These are phyloP conservation scores for Lytechinus variegatus DNA, from an alignment of 35 echinoderm and acorn worm species.

Conservation along the genomic window DNA sequence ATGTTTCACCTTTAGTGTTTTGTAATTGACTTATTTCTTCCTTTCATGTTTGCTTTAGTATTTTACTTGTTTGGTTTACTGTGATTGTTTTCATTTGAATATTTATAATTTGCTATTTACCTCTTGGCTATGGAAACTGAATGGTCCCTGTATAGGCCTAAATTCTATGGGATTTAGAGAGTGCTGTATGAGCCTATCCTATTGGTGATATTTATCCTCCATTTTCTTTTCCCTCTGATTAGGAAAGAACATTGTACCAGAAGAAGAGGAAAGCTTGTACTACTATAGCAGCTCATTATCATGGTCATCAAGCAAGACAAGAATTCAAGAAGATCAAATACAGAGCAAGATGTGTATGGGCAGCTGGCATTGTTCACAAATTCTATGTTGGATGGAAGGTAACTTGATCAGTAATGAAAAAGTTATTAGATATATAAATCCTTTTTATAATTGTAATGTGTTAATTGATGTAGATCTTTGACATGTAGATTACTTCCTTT, in stretches of 20 bases:
- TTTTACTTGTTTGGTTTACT: too few relatives aligned
- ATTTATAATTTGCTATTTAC: too few relatives aligned
- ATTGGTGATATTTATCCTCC: not conserved
- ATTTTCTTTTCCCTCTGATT: not conserved
- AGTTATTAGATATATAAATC: not conserved
- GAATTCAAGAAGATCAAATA: constrained; percentile 82
- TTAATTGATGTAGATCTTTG: too few relatives aligned
- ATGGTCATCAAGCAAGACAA: constrained; percentile 78
- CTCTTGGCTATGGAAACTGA: too few relatives aligned
- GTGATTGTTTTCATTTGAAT: too few relatives aligned
- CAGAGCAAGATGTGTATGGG: constrained; percentile 80
- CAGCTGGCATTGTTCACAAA: constrained; percentile 86
- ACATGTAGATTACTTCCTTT: too few relatives aligned
- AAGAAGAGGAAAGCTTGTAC: constrained; percentile 66
- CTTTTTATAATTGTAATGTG: not conserved
- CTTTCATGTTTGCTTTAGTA: too few relatives aligned
- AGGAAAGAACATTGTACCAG: constrained; percentile 81
- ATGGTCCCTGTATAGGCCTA: too few relatives aligned
- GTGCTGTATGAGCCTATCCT: too few relatives aligned
- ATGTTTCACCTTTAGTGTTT: too few relatives aligned
- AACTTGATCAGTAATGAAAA: not conserved
- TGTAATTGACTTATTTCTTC: too few relatives aligned
- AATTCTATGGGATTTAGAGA: too few relatives aligned
- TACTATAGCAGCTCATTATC: constrained; percentile 78
- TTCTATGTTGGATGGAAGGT: constrained; percentile 95